Base-by-base conservation (phyloP, 1,140 invertebrate genomes). In the Halyomorpha halys region DNA sequence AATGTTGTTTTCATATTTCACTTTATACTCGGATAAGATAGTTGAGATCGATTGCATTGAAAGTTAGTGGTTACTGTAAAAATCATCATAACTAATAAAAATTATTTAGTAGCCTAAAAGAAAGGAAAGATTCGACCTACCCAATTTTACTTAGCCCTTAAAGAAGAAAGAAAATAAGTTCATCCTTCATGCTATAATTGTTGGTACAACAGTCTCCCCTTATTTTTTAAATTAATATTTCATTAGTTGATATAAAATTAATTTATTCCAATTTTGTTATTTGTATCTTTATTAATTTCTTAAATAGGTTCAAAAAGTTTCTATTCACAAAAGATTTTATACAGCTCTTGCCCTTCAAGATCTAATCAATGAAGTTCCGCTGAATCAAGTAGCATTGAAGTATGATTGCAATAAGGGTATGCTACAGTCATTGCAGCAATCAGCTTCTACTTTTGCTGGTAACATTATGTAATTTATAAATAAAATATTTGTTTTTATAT, bases 361-460 rank as follows among this genome's bases (percentile, higher is more conserved):
- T 74, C 79, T 99, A 61, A 87, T 98, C 0, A 90, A 91, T 73
- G 97, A 99, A 80, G 79, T 88, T 11, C 84, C 92, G 15, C 75
- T 98, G 21, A 79, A 78, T 53, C 74, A 79, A 23, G 93, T 98
- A 0, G 85, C 87, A 51, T 72, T 73, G 27, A 97, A 94, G 72
- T 99, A 87, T 74, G 83, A 83, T 59, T 91, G 90, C 73, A 85
- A 86, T 65, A 83, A 92, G 67, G 96, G 95, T 62, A 84, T 92
- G 75, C 72, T 91, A 5, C 96, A 98, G 78, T 86, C 89, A 68
- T 78, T 98, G 27, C 96, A 98, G 76, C 93, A 97, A 73, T 86
- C 89, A 59, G 86, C 94, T n/a, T 85, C 94, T 30, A 95, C 93
- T 27, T 97, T 97, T 84, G 92, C 96, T 61, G 94, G 94, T 85